Base-by-base conservation (phyloP, 2,113 vertebrate species). In the Elanoides forficatus region DNA sequence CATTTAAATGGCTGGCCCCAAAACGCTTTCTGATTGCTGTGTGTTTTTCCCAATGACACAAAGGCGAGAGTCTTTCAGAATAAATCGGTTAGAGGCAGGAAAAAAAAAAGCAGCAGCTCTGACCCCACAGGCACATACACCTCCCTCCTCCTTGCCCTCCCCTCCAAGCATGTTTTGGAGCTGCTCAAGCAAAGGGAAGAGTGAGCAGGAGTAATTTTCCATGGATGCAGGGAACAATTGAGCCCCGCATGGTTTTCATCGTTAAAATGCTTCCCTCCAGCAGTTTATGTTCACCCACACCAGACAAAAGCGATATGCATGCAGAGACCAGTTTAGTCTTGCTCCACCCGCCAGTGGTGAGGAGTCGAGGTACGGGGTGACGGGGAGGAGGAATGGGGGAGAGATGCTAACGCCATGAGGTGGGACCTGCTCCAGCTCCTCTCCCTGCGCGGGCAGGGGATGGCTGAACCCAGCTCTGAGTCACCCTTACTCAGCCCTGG, bases 131-230 rank as follows among this genome's bases (percentile, higher is more conserved):
- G 42, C 81, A 70, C 80, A 84, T 5, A 42, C 76, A 58, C 72
- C 56, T 81, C 68, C 81, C 62, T 65, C 40, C 38, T 65, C 68
- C 62, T 73, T 38, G 2, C 15, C 27, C 53, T 81, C 48, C 78
- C 58, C 50, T 52, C 10, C 30, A 8, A 76, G 73, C 45, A 2
- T 3, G 29, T 52, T 87, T 85, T 26, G 70, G 83, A 91, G 81
- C 92, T 29, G 82, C 80, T 95, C 26, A 43, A 88, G 88, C 65
- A 36, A 38, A 81, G 86, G 75, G 80, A 80, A 70, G 88, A 86
- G 88, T 6, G 20, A 88, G 47, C 40, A 13, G 85, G 75, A 94
- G 94, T 56, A 96, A 96, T 95, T 95, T 96, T 96, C 97, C 95
- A 96, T 3, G 83, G 88, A 79, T 72, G 81, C 83, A 68, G 78